Evolutionary conservation across 2,113 vertebrate genomes (phyloP).

Genomic region (Calyptomena viridis): DNA sequence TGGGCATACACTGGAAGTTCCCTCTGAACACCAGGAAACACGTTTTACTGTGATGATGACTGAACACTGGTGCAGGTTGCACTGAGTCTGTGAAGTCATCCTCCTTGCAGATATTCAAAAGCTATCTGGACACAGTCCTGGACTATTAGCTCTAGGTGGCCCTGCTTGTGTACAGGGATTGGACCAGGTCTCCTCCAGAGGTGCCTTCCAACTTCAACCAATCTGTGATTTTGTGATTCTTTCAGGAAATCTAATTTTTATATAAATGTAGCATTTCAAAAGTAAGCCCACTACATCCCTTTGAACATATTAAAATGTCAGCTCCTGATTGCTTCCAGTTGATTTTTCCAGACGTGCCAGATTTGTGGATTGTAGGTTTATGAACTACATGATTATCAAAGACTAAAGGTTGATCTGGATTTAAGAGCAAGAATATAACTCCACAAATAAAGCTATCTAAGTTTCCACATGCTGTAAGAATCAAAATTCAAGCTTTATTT

Average conservation of each 20-base stretch:
- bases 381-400: background rate
- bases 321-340: background rate
- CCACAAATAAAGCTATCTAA: background rate
- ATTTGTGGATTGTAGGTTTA: background rate
- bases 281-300: background rate
- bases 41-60: background rate
- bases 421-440: background rate
- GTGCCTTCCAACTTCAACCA: background rate
- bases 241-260: background rate
- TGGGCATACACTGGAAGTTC: background rate
- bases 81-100: background rate
- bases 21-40: background rate
- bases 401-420: background rate
- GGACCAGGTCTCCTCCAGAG: background rate
- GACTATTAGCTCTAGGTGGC: background rate
- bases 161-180: background rate
- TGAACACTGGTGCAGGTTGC: background rate
- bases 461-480: background rate
- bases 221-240: background rate
- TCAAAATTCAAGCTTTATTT: constrained; percentile 27
- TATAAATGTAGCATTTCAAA: background rate
- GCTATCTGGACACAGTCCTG: rapidly evolving
- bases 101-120: background rate
- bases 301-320: background rate
- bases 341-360: background rate